phyloP scores from a whole-genome alignment of 92 coral and sea anemone species.

The Diadumene lineata region DNA sequence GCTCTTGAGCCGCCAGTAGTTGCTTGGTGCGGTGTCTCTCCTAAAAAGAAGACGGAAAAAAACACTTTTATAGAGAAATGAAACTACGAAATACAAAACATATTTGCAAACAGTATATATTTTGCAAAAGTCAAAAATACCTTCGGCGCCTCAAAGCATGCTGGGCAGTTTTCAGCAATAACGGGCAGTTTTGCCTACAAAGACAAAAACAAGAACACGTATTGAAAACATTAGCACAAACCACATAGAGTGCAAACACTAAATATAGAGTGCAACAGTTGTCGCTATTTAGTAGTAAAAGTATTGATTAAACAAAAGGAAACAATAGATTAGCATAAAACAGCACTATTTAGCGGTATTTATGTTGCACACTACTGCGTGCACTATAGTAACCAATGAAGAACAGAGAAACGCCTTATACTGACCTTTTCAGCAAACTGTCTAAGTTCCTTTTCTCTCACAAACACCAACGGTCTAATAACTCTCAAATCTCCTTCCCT shows the following conservation, averaged over 20 bases:
- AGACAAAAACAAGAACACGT: not conserved
- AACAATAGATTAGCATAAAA: no score
- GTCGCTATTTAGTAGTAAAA: no score
- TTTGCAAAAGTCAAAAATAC: slow-evolving; percentile 57
- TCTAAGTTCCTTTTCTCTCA: slow-evolving; percentile 89
- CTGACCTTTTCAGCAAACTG: slow-evolving; percentile 89
- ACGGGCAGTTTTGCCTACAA: slow-evolving; percentile 86
- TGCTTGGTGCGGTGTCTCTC: slow-evolving; percentile 99
- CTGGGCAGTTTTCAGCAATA: slow-evolving; percentile 98
- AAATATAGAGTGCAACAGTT: no score
- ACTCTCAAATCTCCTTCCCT: slow-evolving; percentile 95
- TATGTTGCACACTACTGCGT: no score
- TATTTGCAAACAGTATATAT: no score
- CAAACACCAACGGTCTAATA: slow-evolving; percentile 91
- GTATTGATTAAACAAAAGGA: no score
- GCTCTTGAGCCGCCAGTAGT: slow-evolving; percentile 95
- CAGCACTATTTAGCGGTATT: no score
- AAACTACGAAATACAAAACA: no score
- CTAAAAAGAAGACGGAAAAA: slow-evolving; percentile 25
- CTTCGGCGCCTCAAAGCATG: slow-evolving; percentile 98
- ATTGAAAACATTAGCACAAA: not conserved
- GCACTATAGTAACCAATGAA: no score
- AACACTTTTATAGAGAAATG: no score
- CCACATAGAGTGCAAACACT: no score
- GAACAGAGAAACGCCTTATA: no score